A percentile compares a stretch with the other conserved stretches of the same genome.
These are phyloP conservation scores for Thaumetopoea pityocampa DNA, from an alignment of 1,140 invertebrate species.

Conservation along the genomic window DNA sequence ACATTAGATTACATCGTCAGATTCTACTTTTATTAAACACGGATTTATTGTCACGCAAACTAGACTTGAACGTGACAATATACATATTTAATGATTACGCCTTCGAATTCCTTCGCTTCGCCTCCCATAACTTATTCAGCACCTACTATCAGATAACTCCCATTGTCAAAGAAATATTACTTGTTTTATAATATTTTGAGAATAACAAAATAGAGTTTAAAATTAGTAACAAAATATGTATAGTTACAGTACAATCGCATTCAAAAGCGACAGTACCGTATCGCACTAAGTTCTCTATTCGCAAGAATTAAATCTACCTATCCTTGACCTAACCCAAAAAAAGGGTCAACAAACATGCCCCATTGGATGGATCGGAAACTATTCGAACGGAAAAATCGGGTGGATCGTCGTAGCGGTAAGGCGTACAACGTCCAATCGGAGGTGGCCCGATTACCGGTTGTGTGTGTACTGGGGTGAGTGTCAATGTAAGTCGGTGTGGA, in stretches of 20 bases:
- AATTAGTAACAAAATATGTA: too few relatives aligned
- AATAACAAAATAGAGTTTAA: too few relatives aligned
- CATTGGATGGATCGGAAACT: slow-evolving; percentile 54
- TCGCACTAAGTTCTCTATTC: neutral
- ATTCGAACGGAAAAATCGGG: slow-evolving; percentile 67
- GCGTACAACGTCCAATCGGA: slow-evolving; percentile 33
- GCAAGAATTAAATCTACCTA: slow-evolving; percentile 4
- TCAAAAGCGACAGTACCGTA: neutral
- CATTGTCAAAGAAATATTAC: too few relatives aligned
- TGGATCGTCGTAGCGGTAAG: slow-evolving; percentile 33
- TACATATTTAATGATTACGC: too few relatives aligned
- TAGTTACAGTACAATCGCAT: neutral
- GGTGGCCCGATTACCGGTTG: slow-evolving; percentile 14
- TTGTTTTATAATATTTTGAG: too few relatives aligned
- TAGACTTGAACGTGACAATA: too few relatives aligned
- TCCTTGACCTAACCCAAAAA: slow-evolving; percentile 48
- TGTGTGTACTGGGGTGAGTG: slow-evolving; percentile 17
- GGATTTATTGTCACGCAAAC: too few relatives aligned
- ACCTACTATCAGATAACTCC: too few relatives aligned
- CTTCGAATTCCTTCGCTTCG: too few relatives aligned
- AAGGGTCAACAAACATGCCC: slow-evolving; percentile 47
- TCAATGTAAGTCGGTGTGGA: slow-evolving; percentile 41
- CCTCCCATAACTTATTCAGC: too few relatives aligned
- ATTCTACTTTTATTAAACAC: too few relatives aligned
- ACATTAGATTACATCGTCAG: too few relatives aligned